Evolutionary conservation across 2,797 vertebrate species (phyloP), one percentile per base, ranked within the genome.

Genomic region (Kryptolebias ocellatus): DNA sequence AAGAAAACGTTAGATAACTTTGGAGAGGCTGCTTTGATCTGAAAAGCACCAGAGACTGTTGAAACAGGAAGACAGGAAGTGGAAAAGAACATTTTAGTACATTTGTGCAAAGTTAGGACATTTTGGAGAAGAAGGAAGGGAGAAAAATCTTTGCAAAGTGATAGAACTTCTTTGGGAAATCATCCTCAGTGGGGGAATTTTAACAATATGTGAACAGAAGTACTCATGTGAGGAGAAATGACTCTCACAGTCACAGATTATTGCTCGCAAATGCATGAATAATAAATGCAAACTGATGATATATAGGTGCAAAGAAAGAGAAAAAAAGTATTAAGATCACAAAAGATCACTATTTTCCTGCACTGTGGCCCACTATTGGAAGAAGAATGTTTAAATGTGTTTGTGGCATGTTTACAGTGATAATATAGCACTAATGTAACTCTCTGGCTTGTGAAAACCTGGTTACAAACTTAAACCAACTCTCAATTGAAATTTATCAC

Each of bases 151-250:
- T 55, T 55, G 10, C 12, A 55, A 37, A 55, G 31, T n/a, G n/a
- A 20, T 0, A 37, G 12, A 11, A 6, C 8, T 24, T 24, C 2
- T 24, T 24, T 24, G 20, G 20, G 8, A 34, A 16, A 5, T 8
- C 15, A 28, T 17, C 18, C 2, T 20, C 12, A 27, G 63, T 27
- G 53, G 54, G 53, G 53, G 49, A 28, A 37, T 31, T 65, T 49
- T 44, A 44, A 44, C 12, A 0, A 29, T 8, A 17, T 16, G 28
- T 0, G 17, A 8, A 46, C 2, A 5, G 11, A 31, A 46, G 17
- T 11, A 46, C 18, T 34, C 18, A n/a, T 18, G 45, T 49, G 17
- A 37, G 3, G 29, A 15, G 14, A 37, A 39, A 39, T 17, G 31
- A 34, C 7, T 34, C 1, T 34, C 34, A 9, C 5, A 49, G 20